Evolutionary conservation across 2,113 vertebrate genomes (phyloP).

Genomic region (Irena cyanogastra): DNA sequence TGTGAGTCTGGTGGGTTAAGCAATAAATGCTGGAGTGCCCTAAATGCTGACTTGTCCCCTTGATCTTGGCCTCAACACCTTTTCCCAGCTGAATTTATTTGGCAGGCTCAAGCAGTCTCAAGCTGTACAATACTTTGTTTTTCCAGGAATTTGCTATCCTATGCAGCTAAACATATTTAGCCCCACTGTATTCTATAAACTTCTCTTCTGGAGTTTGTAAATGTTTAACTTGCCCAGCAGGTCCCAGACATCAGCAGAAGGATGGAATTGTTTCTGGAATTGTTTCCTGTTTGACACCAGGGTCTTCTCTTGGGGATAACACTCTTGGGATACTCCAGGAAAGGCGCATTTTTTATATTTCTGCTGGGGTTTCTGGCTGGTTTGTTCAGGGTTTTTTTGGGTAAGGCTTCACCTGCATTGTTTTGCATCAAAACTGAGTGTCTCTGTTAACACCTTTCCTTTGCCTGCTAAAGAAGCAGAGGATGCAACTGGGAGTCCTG

Average conservation of each 20-base stretch:
- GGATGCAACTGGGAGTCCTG: neutral
- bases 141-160: neutral
- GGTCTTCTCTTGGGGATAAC: neutral
- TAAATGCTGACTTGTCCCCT: conserved; percentile 10
- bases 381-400: neutral
- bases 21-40: neutral
- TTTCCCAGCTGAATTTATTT: conserved; percentile 13
- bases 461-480: neutral
- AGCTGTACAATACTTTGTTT: neutral
- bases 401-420: neutral
- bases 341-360: neutral
- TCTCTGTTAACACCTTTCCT: neutral
- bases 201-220: neutral
- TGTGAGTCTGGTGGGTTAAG: neutral
- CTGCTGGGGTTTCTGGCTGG: neutral
- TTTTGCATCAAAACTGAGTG: neutral
- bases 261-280: neutral
- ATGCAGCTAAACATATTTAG: neutral
- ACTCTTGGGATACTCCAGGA: neutral
- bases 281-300: no score
- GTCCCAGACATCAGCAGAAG: neutral
- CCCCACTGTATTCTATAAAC: neutral
- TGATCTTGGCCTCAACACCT: neutral
- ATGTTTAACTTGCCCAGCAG: neutral
- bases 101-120: neutral